These are phyloP conservation scores for Myxocyprinus asiaticus DNA, from an alignment of 2,113 vertebrate species.

Conservation along the genomic window DNA sequence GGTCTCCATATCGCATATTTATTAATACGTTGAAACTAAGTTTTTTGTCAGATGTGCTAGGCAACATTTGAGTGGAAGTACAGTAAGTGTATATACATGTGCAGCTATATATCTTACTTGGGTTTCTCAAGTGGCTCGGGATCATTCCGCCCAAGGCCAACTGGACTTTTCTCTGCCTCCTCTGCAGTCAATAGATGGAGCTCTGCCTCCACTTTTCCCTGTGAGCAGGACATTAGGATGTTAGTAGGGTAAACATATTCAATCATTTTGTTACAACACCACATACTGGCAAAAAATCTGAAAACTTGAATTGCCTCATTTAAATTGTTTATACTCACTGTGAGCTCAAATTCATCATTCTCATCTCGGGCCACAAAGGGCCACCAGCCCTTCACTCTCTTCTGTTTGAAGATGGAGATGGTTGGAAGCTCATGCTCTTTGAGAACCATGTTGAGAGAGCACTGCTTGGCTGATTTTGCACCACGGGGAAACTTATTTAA, in stretches of 20 bases:
- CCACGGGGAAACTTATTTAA: slow-evolving; percentile 92
- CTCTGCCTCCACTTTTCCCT: slow-evolving; percentile 98
- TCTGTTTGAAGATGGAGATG: slow-evolving; percentile 98
- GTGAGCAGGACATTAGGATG: slow-evolving; percentile 12
- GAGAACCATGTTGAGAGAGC: slow-evolving; percentile 87
- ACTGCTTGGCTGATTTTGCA: slow-evolving; percentile 94
- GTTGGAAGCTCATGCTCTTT: slow-evolving; percentile 88
- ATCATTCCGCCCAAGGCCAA: slow-evolving; percentile 92
- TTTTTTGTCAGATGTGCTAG: not conserved
- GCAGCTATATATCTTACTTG: slow-evolving; percentile 80
- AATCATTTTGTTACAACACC: not conserved
- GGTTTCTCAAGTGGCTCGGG: slow-evolving; percentile 97
- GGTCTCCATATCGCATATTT: too few relatives aligned
- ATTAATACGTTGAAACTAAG: too few relatives aligned
- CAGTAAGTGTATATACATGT: not conserved
- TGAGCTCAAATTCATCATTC: slow-evolving; percentile 94
- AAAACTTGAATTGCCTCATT: not conserved
- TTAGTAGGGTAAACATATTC: not conserved
- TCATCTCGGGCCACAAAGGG: slow-evolving; percentile 92
- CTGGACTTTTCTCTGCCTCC: slow-evolving; percentile 94
- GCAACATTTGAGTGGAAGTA: too few relatives aligned
- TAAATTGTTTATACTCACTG: slow-evolving; percentile 71
- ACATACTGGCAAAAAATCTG: too few relatives aligned
- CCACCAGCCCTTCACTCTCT: slow-evolving; percentile 98
- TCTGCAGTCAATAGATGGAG: slow-evolving; percentile 90